phyloP scores from a whole-genome alignment of 1,140 invertebrate species.

The Drosophila arizonae region DNA sequence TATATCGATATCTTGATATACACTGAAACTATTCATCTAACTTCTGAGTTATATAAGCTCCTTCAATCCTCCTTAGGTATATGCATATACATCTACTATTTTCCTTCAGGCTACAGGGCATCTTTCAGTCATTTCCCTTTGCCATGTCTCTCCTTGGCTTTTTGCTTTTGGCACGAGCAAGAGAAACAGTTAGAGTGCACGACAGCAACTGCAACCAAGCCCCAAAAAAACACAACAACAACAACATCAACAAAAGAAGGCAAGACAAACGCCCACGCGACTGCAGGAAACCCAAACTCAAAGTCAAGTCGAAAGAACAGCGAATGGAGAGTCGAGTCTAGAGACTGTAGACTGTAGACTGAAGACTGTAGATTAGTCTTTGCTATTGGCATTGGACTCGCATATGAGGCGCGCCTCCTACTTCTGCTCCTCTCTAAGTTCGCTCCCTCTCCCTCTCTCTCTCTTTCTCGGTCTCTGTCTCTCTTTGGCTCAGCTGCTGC shows the following conservation, averaged over 20 bases:
- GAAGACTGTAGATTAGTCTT: slow-evolving; percentile 28
- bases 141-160: not conserved
- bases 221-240: slow-evolving; percentile 25
- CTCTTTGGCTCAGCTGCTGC: not conserved
- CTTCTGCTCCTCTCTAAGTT: no score
- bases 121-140: slow-evolving; percentile 2
- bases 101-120: not conserved
- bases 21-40: no score
- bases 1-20: no score
- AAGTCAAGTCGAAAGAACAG: slow-evolving; percentile 67
- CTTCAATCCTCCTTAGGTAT: no score
- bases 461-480: not conserved
- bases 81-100: no score
- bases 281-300: slow-evolving; percentile 61
- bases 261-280: slow-evolving; percentile 61
- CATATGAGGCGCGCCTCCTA: slow-evolving; percentile 20
- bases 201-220: slow-evolving; percentile 55
- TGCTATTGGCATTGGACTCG: slow-evolving; percentile 39
- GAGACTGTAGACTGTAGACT: not conserved
- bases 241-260: not conserved
- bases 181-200: slow-evolving; percentile 65
- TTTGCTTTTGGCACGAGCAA: slow-evolving; percentile 20
- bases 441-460: not conserved
- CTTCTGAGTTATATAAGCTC: no score
- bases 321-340: slow-evolving; percentile 34